phyloP scores from a whole-genome alignment of 2,888 invertebrate genomes.

The Icerya purchasi region DNA sequence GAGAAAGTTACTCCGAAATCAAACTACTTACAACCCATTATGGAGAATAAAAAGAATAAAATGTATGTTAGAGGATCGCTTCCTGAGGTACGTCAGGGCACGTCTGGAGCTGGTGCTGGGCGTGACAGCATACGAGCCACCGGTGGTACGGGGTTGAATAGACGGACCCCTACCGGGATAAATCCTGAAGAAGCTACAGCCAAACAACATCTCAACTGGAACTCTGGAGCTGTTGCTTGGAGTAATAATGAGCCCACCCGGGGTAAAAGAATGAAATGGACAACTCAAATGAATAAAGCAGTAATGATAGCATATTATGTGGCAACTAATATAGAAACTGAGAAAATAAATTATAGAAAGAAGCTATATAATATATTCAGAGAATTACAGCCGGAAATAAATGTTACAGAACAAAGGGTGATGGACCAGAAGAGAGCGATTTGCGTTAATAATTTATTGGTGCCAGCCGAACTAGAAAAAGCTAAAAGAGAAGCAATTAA shows the following conservation, averaged over 20 bases:
- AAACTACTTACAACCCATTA: too few relatives aligned
- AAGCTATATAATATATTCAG: neutral
- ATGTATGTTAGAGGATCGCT: too few relatives aligned
- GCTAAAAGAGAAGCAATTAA: neutral
- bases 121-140: too few relatives aligned
- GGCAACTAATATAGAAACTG: neutral
- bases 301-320: neutral
- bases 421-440: neutral
- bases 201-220: neutral
- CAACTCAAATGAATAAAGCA: neutral
- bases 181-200: neutral
- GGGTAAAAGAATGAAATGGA: neutral
- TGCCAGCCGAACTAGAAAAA: neutral
- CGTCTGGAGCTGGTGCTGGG: too few relatives aligned
- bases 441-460: neutral
- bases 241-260: neutral
- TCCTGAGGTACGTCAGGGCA: too few relatives aligned
- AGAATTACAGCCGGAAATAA: neutral
- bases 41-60: too few relatives aligned
- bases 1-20: too few relatives aligned
- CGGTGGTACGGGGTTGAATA: neutral
- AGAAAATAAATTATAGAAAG: neutral
- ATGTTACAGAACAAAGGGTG: neutral
- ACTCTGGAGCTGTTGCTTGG: neutral
- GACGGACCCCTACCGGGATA: neutral